Percentiles rank a stretch among this genome's conserved stretches.
Evolutionary conservation across 2,888 invertebrate species (phyloP).

Genomic region (Pyralis farinalis): DNA sequence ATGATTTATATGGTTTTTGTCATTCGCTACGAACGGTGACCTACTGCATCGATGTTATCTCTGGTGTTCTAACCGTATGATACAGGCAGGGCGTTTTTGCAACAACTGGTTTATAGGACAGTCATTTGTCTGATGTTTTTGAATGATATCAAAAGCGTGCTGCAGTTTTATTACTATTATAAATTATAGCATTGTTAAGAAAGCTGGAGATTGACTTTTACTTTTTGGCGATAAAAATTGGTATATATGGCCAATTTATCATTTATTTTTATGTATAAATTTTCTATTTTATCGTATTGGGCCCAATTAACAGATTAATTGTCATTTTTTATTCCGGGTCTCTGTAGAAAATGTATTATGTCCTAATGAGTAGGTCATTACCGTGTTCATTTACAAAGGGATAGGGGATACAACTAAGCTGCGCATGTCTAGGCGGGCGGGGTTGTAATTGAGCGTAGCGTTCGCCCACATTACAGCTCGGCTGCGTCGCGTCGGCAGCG

Average conservation of each 20-base stretch:
- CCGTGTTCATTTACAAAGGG: too few species aligned
- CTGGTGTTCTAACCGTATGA: conserved; percentile 26
- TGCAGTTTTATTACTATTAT: conserved; percentile 30
- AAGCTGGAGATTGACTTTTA: conserved; percentile 30
- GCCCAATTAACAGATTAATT: too few species aligned
- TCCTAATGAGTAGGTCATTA: too few species aligned
- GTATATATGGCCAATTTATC: conserved; percentile 32
- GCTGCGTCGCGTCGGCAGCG: background rate
- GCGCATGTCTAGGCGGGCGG: background rate
- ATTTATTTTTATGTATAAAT: conserved; percentile 15
- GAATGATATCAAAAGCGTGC: conserved; percentile 32
- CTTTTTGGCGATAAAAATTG: conserved; percentile 27
- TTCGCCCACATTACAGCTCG: conserved; percentile 2
- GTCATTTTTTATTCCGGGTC: background rate
- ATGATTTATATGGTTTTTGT: conserved; percentile 63
- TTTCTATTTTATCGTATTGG: background rate
- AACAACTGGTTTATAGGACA: conserved; percentile 39
- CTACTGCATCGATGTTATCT: conserved; percentile 44
- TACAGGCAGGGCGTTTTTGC: conserved; percentile 34
- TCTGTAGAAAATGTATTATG: background rate
- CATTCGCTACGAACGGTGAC: conserved; percentile 51
- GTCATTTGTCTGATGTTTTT: conserved; percentile 32
- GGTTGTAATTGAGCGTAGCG: background rate
- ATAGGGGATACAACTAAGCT: too few species aligned
- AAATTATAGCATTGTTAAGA: conserved; percentile 37